phyloP scores from a whole-genome alignment of 2,797 vertebrate species.

The Tiaroga cobitis region DNA sequence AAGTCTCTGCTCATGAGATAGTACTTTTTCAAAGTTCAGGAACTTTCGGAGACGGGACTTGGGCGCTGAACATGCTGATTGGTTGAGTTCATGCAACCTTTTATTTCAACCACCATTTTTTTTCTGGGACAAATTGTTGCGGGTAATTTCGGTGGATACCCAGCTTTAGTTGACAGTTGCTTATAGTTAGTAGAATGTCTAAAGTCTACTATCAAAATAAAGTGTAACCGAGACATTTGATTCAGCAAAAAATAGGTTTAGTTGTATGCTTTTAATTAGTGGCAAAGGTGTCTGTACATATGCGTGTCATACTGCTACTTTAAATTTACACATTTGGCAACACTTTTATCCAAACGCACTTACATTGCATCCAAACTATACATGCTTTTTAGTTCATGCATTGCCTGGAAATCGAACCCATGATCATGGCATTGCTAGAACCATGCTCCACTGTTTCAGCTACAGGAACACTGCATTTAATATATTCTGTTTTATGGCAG shows the following conservation, averaged over 20 bases:
- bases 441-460: too few relatives aligned
- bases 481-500: background rate
- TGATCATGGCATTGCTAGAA: too few relatives aligned
- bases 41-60: too few relatives aligned
- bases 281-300: background rate
- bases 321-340: background rate
- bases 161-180: background rate
- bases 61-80: too few relatives aligned
- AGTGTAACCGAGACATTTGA: background rate
- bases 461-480: background rate
- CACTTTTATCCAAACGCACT: too few relatives aligned
- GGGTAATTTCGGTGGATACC: too few relatives aligned
- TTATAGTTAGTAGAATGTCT: background rate
- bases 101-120: too few relatives aligned
- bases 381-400: background rate
- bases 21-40: too few relatives aligned
- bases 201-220: background rate
- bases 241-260: background rate
- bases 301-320: background rate
- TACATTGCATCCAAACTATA: background rate
- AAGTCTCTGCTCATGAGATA: too few relatives aligned
- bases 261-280: background rate
- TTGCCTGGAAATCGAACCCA: background rate
- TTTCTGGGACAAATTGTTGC: too few relatives aligned
- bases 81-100: too few relatives aligned